Base-by-base conservation (phyloP, 2,797 vertebrate species). In the Orientallactaga sibirica region DNA sequence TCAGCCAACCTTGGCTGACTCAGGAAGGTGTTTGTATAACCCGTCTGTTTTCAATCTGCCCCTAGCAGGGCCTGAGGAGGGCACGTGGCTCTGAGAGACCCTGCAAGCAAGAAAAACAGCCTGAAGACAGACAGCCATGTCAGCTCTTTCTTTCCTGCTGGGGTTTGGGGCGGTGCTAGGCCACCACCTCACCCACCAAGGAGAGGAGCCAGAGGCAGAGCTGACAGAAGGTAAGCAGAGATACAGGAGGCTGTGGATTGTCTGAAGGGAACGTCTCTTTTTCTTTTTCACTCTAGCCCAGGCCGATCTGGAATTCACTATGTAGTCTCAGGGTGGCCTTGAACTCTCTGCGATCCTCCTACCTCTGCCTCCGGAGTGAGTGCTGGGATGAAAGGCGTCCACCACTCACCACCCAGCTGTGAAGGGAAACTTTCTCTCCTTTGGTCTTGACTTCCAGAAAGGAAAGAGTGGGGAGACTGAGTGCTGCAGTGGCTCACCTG, bases 1-100 rank as follows among this genome's bases (percentile, higher is more conserved):
- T 86, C 37, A 20, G 84, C 37, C 3, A 73, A 61, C 85, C 85
- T 86, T 58, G 70, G 88, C 86, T 67, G 70, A 86, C 73, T 88
- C 75, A n/a, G 75, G 85, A 18, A 77, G 41, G 29, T 94, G 88
- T 96, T 96, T 96, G 71, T 92, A n/a, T 92, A 90, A 73, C 0
- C 48, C n/a, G 80, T 92, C 97, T 97, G 96, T 95, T 97, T 97
- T 81, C 84, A 96, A 87, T 97, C 93, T 96, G 94, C 81, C 88
- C 89, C 66, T 64, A 92, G 68, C 92, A 82, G 92, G 96, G 52
- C 67, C 90, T 20, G 86, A 85, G 74, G 74, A 95, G 84, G 92
- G 81, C 96, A 68, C 96, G 96, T 97, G 97, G 90, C 96, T 94
- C 88, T 37, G 29, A 84, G 92, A 43, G 92, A 91, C 92, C 97